Conservation (phyloP, 1,140 invertebrate genomes). For the Drosophila kohkoa region DNA sequence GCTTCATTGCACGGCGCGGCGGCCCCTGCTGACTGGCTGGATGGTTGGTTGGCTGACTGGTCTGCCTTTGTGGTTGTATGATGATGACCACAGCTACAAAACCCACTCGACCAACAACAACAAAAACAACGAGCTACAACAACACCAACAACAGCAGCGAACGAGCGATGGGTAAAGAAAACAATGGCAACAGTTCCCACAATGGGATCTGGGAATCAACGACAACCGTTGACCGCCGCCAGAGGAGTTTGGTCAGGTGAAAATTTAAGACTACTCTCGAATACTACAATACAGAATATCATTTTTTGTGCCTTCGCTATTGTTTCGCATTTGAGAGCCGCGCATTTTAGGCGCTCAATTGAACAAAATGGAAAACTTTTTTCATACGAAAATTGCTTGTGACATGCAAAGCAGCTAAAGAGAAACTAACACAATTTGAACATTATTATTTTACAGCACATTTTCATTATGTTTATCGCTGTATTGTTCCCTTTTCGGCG, state of each 20-base stretch:
- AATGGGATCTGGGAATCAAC: slow-evolving; percentile 42
- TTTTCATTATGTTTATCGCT: slow-evolving; percentile 47
- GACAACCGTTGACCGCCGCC: slow-evolving; percentile 41
- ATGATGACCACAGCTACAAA: slow-evolving; percentile 51
- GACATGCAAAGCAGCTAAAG: slow-evolving; percentile 6
- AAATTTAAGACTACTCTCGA: slow-evolving; percentile 41
- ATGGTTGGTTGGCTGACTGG: slow-evolving; percentile 4
- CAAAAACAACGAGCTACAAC: slow-evolving; percentile 7
- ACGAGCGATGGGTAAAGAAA: slow-evolving; percentile 17
- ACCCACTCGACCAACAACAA: slow-evolving; percentile 39
- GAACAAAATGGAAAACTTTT: slow-evolving; percentile 14
- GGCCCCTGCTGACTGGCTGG: slow-evolving; percentile 13
- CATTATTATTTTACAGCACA: slow-evolving; percentile 17
- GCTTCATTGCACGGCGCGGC: slow-evolving; percentile 44
- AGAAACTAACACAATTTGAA: not conserved
- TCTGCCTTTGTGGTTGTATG: slow-evolving; percentile 54
- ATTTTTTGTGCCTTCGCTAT: slow-evolving; percentile 5
- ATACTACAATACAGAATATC: not conserved
- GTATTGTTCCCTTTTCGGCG: slow-evolving; percentile 26
- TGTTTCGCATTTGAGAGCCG: slow-evolving; percentile 13
- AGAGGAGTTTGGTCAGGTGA: slow-evolving; percentile 34
- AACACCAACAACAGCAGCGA: slow-evolving; percentile 9
- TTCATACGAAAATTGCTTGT: slow-evolving; percentile 1
- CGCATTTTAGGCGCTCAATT: slow-evolving; percentile 30
- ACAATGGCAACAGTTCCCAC: slow-evolving; percentile 46